phyloP scores from a whole-genome alignment of 1,140 invertebrate genomes.

The Drosophila willistoni region DNA sequence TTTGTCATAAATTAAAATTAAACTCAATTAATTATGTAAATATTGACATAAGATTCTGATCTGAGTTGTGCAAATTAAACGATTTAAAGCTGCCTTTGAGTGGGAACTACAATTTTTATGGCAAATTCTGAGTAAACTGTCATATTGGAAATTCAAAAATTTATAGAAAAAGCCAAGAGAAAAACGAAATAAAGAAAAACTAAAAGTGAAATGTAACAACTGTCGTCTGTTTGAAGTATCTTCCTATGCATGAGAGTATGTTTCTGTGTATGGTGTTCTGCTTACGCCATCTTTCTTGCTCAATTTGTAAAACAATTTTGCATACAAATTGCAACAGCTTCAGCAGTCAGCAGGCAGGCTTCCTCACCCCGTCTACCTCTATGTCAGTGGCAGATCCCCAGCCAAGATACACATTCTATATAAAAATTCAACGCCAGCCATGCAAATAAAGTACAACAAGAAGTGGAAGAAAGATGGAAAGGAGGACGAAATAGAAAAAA shows the following conservation, averaged over 20 bases:
- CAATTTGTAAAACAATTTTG: conserved; percentile 82
- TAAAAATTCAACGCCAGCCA: conserved; percentile 71
- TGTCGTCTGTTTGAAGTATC: conserved; percentile 46
- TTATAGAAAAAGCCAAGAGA: conserved; percentile 48
- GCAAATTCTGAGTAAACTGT: conserved; percentile 27
- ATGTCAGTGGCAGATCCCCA: conserved; percentile 45
- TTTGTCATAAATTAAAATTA: conserved; percentile 75
- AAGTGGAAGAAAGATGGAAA: background rate
- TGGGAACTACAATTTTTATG: background rate
- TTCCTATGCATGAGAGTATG: conserved; percentile 12
- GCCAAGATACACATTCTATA: conserved; percentile 49
- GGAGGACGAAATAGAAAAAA: background rate
- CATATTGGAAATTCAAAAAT: conserved; percentile 61
- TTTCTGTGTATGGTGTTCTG: conserved; percentile 52
- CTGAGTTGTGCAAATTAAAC: background rate
- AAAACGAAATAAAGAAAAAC: conserved; percentile 16
- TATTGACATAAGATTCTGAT: conserved; percentile 51
- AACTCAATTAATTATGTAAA: conserved; percentile 80
- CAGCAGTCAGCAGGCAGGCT: conserved; percentile 5
- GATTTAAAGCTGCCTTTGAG: background rate
- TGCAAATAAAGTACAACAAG: conserved; percentile 33
- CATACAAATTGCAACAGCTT: conserved; percentile 80
- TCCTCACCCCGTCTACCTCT: conserved; percentile 50
- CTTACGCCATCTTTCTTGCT: conserved; percentile 80
- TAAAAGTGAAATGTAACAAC: conserved; percentile 51